Base-by-base conservation (phyloP, 2,888 invertebrate genomes). In the Melinopterus prodromus region DNA sequence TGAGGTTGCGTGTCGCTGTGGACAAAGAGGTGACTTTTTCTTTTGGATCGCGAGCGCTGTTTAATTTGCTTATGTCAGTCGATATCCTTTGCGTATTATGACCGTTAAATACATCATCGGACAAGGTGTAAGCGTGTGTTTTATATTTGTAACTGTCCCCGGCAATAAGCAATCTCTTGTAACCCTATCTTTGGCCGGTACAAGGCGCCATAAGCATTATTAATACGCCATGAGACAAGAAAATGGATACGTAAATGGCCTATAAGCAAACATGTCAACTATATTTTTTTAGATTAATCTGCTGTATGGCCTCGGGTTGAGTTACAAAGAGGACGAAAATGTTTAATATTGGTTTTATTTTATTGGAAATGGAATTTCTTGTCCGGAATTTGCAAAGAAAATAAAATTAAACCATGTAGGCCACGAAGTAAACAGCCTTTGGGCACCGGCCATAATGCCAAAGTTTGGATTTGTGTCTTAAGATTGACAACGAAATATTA, bases 71-170 rank as follows among this genome's bases (percentile, higher is more conserved):
- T 53, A 53, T 53, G 53, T 53, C 53, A 53, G 53, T 53, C 5
- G 53, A 53, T 53, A 53, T 53, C 53, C 53, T 53, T 53, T 12
- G 53, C 53, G 53, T 53, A 53, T 53, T 53, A 53, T 53, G 53
- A 53, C 53, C 53, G 53, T 53, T 53, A 53, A 53, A 53, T 53
- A 53, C 53, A 53, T 53, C 53, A 53, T 53, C 53, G 53, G 7
- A 53, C 53, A 53, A 53, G 53, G 53, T 53, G 53, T 53, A 53
- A 53, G 53, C 53, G 53, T 53, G 38, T 38, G 53, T 53, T 53
- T 53, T 53, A 53, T 53, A 53, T 53, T 53, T 53, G 53, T 53
- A 53, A 53, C 53, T 53, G 53, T 53, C 53, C 53, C 53, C 53
- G 53, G 53, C 12, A 53, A 53, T 53, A 53, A 53, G 9, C 53